Conservation (phyloP, 2,888 invertebrate genomes). For the Periphyllus acericola region DNA sequence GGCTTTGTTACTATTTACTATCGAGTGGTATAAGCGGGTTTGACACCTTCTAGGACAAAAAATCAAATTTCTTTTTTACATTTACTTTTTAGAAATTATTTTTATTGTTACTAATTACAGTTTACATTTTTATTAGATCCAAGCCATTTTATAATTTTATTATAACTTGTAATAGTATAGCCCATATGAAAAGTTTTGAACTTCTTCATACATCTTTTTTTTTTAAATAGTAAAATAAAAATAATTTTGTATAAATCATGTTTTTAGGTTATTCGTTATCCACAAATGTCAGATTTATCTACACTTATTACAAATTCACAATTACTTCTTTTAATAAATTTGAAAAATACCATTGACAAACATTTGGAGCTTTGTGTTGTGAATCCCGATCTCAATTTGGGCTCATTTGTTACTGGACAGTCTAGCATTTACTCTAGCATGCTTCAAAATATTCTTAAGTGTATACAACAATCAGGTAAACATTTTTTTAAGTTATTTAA, state of each 20-base stretch:
- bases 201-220: background rate
- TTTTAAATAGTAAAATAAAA: background rate
- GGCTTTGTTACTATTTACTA: no score
- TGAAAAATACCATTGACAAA: conserved; percentile 57
- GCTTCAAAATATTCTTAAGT: conserved; percentile 60
- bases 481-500: background rate
- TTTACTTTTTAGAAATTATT: background rate
- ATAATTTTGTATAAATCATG: background rate
- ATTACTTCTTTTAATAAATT: conserved; percentile 54
- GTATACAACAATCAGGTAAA: conserved; percentile 57
- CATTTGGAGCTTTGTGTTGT: conserved; percentile 42
- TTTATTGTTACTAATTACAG: no score
- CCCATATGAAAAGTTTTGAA: background rate
- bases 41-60: no score
- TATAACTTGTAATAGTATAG: no score
- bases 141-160: background rate
- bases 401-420: conserved; percentile 59
- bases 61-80: background rate
- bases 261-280: conserved; percentile 57
- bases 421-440: conserved; percentile 53
- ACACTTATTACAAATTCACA: conserved; percentile 57
- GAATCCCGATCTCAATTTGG: conserved; percentile 50
- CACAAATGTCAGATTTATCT: conserved; percentile 58
- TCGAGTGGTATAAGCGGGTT: no score
- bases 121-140: background rate